Conservation (phyloP, 2,888 invertebrate genomes). For the Eristalinus aeneus region DNA sequence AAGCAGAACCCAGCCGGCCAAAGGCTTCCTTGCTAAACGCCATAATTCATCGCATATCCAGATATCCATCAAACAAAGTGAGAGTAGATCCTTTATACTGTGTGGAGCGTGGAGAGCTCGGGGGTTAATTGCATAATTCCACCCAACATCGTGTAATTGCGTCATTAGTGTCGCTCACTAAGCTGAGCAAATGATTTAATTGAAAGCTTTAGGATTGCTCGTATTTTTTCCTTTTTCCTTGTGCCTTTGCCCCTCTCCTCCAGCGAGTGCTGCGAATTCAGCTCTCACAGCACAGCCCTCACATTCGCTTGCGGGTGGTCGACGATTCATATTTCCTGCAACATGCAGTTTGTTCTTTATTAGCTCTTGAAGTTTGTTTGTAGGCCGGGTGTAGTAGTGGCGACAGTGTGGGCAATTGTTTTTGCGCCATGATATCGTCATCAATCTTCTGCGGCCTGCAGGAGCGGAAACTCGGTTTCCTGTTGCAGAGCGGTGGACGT, state of each 20-base stretch:
- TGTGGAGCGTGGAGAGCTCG: background rate
- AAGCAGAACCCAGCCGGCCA: background rate
- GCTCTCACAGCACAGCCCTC: background rate
- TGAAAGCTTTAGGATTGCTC: slow-evolving; percentile 22
- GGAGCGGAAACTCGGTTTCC: slow-evolving; percentile 8
- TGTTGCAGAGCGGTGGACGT: background rate
- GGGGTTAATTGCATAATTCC: slow-evolving; percentile 25
- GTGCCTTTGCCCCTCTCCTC: too few relatives aligned
- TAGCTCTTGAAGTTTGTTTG: background rate
- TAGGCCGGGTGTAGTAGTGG: background rate
- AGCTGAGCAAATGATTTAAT: slow-evolving; percentile 41
- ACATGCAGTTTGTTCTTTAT: background rate
- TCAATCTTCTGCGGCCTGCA: background rate
- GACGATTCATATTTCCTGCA: background rate
- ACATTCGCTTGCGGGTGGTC: background rate
- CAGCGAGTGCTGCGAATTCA: background rate
- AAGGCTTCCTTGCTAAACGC: background rate
- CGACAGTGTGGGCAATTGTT: background rate
- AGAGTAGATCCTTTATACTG: slow-evolving; percentile 1
- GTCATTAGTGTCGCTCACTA: slow-evolving; percentile 31
- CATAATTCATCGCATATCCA: background rate
- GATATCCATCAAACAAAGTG: slow-evolving; percentile 13
- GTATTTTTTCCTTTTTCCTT: background rate
- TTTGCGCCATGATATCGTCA: background rate
- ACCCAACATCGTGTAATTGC: slow-evolving; percentile 39